Evolutionary conservation across 2,113 vertebrate species (phyloP), one percentile per base, ranked within the genome.

Genomic region (Thomomys bottae): DNA sequence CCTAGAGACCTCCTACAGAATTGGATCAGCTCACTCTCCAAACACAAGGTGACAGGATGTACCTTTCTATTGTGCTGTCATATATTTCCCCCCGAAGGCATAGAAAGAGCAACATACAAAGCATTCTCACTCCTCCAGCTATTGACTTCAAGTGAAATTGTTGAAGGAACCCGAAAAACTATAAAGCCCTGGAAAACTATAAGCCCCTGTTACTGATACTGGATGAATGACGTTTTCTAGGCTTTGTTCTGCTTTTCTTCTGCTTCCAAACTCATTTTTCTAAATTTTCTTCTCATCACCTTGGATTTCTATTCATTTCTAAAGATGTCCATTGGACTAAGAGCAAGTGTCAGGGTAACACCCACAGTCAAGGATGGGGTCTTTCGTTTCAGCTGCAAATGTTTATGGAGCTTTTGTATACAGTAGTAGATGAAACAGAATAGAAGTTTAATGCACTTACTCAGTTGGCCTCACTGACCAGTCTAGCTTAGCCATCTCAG

Each of bases 151-250:
- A 84, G 77, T 57, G 40, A 85, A 88, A 49, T 81, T 83, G 80
- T 54, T 93, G 45, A 84, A 83, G 80, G 72, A 77, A 45, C 38
- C 95, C 76, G 86, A 80, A 88, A 94, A 90, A 79, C 23, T 63
- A 28, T 45, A 81, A 88, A 95, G 45, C 63, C n/a, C n/a, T n/a
- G n/a, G n/a, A n/a, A n/a, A 42, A 83, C 59, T 45, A 57, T 23
- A 75, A 93, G 23, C 30, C 3, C 34, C 15, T 61, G 9, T 61
- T 83, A 38, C 1, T 84, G 54, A 20, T 64, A 80, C 86, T 87
- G 84, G 34, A 15, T 61, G 26, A 76, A 94, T 24, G 34, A 64
- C 61, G 87, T 57, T 90, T 94, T 89, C 83, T 36, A 30, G 28
- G 59, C 42, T 96, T 82, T 84, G 57, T 72, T 93, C 42, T 36